These are phyloP conservation scores for Quadroppia sp. DNA, from an alignment of 2,888 invertebrate species.

Conservation along the genomic window DNA sequence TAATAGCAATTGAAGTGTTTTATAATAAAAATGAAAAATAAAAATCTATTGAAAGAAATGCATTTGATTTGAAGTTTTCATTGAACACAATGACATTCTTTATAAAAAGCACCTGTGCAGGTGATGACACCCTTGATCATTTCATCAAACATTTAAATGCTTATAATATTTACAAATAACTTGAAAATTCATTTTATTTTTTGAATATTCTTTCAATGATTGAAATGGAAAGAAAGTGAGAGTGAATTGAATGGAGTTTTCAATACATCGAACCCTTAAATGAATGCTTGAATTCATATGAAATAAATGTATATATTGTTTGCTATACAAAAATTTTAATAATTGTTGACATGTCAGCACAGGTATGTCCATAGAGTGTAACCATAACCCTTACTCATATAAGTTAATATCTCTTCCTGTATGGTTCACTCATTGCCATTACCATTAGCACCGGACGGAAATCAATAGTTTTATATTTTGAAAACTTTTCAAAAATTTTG, in stretches of 20 bases:
- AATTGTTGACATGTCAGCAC: constrained; percentile 1
- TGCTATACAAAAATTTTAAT: neutral
- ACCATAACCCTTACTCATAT: neutral
- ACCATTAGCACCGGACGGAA: neutral
- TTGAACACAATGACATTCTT: too few relatives aligned
- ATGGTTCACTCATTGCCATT: constrained; percentile 24
- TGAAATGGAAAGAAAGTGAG: too few relatives aligned
- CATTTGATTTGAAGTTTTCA: too few relatives aligned
- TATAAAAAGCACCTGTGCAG: too few relatives aligned
- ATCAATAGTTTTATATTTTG: constrained; percentile 20
- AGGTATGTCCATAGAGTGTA: neutral
- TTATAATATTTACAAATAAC: too few relatives aligned
- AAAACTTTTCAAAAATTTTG: neutral
- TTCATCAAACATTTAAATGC: too few relatives aligned
- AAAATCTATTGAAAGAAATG: too few relatives aligned
- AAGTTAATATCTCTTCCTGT: constrained; percentile 30
- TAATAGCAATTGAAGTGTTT: too few relatives aligned
- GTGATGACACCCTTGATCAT: too few relatives aligned
- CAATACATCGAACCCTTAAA: neutral
- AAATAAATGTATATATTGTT: neutral
- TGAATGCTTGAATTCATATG: neutral
- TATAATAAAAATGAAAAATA: too few relatives aligned
- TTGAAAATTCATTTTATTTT: too few relatives aligned
- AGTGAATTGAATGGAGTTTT: neutral
- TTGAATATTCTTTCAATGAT: too few relatives aligned